Evolutionary conservation across 2,888 invertebrate genomes (phyloP), one percentile per base, ranked within the genome.

Genomic region (Helobdella robusta): DNA sequence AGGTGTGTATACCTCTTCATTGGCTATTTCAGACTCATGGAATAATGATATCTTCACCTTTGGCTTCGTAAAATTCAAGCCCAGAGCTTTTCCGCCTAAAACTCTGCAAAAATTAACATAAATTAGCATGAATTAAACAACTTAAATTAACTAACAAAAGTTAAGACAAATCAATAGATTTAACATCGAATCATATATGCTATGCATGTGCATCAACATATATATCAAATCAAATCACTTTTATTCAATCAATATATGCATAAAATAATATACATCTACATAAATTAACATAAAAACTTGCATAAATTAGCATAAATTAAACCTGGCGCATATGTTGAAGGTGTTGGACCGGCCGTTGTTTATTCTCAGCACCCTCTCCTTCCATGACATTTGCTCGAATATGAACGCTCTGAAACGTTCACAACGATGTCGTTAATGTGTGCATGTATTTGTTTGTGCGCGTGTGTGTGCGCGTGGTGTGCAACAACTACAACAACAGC

Each of bases 51-150:
- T 61, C 54, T 62, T 61, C 25, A 66, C 66, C 30, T 36, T 50
- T 2, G 66, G 66, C 34, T 66, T 66, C n/a, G 48, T 66, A 61
- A 66, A 66, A 61, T 46, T 60, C n/a, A 66, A 54, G 5, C 66
- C 66, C 4, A 66, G 50, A 8, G 66, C 61, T 20, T 50, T 66
- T 1, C 67, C 67, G 23, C 67, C 67, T n/a, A 67, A 30, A 15
- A 64, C 23, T 30, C 67, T 66, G n/a, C n/a, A n/a, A n/a, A n/a
- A n/a, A n/a, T n/a, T n/a, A n/a, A n/a, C n/a, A n/a, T n/a, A n/a
- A n/a, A n/a, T n/a, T n/a, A n/a, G n/a, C n/a, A n/a, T n/a, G n/a
- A n/a, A n/a, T n/a, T n/a, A 15, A 40, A 40, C 18, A 8, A 40
- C 8, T 18, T 18, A 40, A 40, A 15, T 18, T 15, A 40, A 15